Evolutionary conservation across 2,113 vertebrate species (phyloP).

Genomic region (Corvus hawaiiensis): DNA sequence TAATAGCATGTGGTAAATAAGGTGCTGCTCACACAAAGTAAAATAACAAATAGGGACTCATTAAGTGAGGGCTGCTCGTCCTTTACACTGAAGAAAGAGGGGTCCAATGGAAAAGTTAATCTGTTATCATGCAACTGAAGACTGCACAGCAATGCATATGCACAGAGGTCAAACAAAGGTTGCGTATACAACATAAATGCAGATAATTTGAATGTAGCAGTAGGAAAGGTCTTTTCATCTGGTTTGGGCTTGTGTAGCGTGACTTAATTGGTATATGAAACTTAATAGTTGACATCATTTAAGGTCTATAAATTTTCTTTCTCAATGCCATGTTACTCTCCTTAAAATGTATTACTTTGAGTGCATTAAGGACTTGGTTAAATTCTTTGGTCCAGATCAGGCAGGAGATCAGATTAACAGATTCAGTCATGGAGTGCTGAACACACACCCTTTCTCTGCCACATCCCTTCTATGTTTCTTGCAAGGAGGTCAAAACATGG

Average conservation of each 20-base stretch:
- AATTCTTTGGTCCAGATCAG: not conserved
- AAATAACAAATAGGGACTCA: not conserved
- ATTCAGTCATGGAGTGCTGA: not conserved
- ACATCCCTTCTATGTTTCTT: not conserved
- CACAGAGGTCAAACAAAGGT: not conserved
- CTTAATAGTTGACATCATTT: not conserved
- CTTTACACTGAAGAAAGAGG: not conserved
- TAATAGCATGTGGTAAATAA: not conserved
- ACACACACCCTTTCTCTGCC: not conserved
- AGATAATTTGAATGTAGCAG: not conserved
- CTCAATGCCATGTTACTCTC: not conserved
- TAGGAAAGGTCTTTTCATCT: not conserved
- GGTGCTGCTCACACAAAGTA: not conserved
- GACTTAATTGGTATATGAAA: not conserved
- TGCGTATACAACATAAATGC: not conserved
- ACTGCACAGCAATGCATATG: not conserved
- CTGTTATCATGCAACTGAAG: not conserved
- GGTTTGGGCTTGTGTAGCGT: fast-evolving
- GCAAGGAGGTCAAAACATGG: not conserved
- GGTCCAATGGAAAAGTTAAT: not conserved
- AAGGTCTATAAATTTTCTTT: not conserved
- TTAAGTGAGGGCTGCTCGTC: not conserved
- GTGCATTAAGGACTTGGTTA: not conserved
- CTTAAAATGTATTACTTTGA: not conserved
- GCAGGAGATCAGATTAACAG: not conserved